Evolutionary conservation across 2,797 vertebrate genomes (phyloP).

Genomic region (Danio jaintianensis): DNA sequence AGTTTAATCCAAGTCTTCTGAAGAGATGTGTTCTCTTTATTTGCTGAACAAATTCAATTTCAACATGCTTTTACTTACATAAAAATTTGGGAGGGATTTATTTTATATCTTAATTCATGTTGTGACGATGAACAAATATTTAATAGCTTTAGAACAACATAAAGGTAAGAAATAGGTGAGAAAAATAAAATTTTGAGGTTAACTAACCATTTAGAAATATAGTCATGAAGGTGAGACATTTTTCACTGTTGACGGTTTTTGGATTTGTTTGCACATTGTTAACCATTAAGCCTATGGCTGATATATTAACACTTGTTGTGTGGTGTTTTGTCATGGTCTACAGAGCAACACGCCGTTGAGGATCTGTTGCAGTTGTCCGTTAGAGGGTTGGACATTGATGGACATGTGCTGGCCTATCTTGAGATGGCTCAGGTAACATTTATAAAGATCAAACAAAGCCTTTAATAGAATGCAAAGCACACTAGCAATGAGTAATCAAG

Average conservation of each 20-base stretch:
- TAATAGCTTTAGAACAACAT: no score
- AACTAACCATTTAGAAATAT: not conserved
- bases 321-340: constrained; percentile 49
- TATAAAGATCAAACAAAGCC: constrained; percentile 16
- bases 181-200: no score
- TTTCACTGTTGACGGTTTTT: not conserved
- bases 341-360: constrained; percentile 89
- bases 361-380: constrained; percentile 82
- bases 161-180: no score
- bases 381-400: constrained; percentile 87
- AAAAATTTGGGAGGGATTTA: no score
- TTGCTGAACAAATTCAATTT: no score
- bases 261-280: constrained; percentile 10
- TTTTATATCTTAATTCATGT: no score
- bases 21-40: no score
- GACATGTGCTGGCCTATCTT: constrained; percentile 88
- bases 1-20: no score
- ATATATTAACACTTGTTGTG: constrained; percentile 39
- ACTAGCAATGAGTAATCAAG: constrained; percentile 31
- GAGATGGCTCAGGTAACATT: constrained; percentile 87
- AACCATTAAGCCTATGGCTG: constrained; percentile 32
- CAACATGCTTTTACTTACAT: no score
- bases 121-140: no score
- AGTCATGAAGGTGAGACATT: constrained; percentile 15
- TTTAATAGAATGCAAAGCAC: constrained; percentile 40